Percentiles rank a stretch among this genome's conserved stretches.
Conservation (phyloP, 2,113 vertebrate genomes). For the Anser cygnoides region DNA sequence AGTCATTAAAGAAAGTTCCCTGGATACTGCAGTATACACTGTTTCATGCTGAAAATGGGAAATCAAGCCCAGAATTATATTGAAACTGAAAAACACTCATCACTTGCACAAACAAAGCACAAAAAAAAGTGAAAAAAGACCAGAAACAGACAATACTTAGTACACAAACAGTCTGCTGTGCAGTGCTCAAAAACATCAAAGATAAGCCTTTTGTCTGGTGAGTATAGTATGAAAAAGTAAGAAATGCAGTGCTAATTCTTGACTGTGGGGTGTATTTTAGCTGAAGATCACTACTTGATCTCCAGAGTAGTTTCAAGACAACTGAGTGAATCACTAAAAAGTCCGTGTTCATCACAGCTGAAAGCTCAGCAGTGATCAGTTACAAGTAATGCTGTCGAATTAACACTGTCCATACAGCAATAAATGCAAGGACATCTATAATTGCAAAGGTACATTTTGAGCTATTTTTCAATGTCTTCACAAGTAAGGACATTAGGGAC, state of each 20-base stretch:
- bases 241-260: background rate
- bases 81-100: background rate
- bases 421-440: background rate
- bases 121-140: background rate
- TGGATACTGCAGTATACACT: background rate
- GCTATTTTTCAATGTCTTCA: background rate
- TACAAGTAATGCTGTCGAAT: background rate
- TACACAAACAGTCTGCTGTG: conserved; percentile 3
- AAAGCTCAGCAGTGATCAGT: background rate
- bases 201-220: background rate
- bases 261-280: background rate
- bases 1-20: background rate
- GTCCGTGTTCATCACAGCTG: background rate
- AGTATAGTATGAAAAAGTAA: background rate
- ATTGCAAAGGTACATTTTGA: background rate
- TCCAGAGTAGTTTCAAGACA: background rate
- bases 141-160: conserved; percentile 30
- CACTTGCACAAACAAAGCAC: conserved; percentile 51
- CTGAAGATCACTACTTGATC: background rate
- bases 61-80: conserved; percentile 19
- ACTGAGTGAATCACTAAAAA: background rate
- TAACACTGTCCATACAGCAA: background rate
- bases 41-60: conserved; percentile 43
- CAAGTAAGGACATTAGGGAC: background rate
- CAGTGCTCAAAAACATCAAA: background rate